Conservation (phyloP, 2,113 vertebrate species). For the Corythaeola cristata region DNA sequence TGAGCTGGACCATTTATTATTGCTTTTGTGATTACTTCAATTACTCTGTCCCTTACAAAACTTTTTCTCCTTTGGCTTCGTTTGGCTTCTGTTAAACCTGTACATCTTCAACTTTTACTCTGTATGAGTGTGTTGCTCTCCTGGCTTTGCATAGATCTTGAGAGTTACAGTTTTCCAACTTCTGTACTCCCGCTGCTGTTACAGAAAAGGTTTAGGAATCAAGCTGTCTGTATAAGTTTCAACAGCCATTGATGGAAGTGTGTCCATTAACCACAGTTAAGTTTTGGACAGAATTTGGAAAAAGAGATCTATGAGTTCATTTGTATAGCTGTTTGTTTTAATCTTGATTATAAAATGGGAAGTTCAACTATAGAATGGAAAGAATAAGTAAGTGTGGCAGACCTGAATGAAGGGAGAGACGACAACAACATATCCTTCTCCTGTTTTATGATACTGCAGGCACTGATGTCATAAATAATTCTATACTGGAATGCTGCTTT, state of each 20-base stretch:
- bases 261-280: not conserved
- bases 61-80: not conserved
- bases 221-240: not conserved
- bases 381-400: not conserved
- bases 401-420: not conserved
- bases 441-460: not conserved
- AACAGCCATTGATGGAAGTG: not conserved
- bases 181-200: not conserved
- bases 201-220: not conserved
- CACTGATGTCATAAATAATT: not conserved
- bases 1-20: not conserved
- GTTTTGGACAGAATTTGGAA: not conserved
- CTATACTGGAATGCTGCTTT: not conserved
- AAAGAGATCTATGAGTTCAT: not conserved
- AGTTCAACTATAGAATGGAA: not conserved
- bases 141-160: not conserved
- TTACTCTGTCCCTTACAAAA: not conserved
- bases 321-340: not conserved
- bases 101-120: not conserved
- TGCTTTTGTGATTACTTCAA: not conserved
- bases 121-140: not conserved
- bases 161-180: not conserved
- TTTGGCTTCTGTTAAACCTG: not conserved
- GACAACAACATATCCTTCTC: not conserved
- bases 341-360: not conserved